Evolutionary conservation across 2,888 invertebrate genomes (phyloP).

Genomic region (Microdon myrmicae): DNA sequence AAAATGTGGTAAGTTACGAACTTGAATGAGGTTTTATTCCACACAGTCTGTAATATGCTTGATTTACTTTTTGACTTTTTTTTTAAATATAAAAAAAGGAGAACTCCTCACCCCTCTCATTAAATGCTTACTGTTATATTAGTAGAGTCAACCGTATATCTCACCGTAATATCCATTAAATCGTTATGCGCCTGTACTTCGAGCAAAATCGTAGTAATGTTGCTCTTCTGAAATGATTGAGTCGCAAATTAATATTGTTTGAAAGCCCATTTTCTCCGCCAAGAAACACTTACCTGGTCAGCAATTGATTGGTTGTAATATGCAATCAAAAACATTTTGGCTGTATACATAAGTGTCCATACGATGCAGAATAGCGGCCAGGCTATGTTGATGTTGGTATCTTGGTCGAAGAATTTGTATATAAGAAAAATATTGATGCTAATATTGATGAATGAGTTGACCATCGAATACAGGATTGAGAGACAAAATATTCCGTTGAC

Average conservation of each 20-base stretch:
- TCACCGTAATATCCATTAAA: conserved; percentile 53
- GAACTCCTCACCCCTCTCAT: too few relatives aligned
- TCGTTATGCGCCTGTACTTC: conserved; percentile 37
- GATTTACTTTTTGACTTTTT: too few relatives aligned
- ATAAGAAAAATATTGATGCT: conserved; percentile 54
- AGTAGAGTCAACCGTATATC: too few relatives aligned
- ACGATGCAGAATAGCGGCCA: conserved; percentile 39
- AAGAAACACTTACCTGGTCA: conserved; percentile 44
- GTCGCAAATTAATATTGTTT: neutral
- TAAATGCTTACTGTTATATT: too few relatives aligned
- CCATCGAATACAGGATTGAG: conserved; percentile 49
- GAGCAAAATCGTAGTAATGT: conserved; percentile 45
- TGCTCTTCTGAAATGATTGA: conserved; percentile 50
- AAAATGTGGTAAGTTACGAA: too few relatives aligned
- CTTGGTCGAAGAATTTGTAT: conserved; percentile 51
- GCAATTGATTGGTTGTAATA: conserved; percentile 53
- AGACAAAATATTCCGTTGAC: conserved; percentile 51
- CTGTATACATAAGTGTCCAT: conserved; percentile 53
- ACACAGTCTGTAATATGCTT: too few relatives aligned
- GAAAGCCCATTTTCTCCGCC: neutral
- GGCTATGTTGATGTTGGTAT: conserved; percentile 5
- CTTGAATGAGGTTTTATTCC: too few relatives aligned
- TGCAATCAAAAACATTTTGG: conserved; percentile 54
- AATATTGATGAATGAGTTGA: conserved; percentile 54
- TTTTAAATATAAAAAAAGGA: too few relatives aligned